phyloP scores from a whole-genome alignment of 2,113 vertebrate genomes.

The Melanerpes formicivorus region DNA sequence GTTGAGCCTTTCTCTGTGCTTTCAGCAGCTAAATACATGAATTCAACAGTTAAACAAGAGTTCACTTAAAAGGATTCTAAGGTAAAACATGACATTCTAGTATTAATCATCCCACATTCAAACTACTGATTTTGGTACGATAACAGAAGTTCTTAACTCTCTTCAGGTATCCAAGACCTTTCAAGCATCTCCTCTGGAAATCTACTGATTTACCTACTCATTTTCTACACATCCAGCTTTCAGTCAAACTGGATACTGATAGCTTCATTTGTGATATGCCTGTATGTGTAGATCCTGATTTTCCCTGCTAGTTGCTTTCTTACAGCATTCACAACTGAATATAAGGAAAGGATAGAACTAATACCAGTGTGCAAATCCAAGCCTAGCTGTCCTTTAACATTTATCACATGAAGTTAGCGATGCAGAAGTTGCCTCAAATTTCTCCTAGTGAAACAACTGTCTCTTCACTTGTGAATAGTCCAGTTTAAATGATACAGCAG shows the following conservation, averaged over 20 bases:
- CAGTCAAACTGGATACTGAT: background rate
- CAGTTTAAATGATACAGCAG: background rate
- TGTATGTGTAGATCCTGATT: background rate
- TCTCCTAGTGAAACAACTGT: background rate
- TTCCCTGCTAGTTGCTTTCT: background rate
- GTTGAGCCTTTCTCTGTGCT: constrained; percentile 86
- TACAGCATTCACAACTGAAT: background rate
- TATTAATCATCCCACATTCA: background rate
- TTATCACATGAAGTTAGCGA: background rate
- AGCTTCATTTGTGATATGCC: background rate
- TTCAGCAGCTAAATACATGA: constrained; percentile 83
- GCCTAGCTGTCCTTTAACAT: background rate
- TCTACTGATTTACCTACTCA: background rate
- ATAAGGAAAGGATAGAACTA: background rate
- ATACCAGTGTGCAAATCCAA: background rate
- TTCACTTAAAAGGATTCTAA: background rate
- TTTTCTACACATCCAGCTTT: background rate
- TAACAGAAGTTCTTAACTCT: background rate
- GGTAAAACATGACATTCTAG: background rate
- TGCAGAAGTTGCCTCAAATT: background rate
- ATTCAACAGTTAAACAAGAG: background rate
- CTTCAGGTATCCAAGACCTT: background rate
- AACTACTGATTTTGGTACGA: background rate
- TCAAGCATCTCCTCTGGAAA: background rate
- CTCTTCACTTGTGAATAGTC: background rate